Evolutionary conservation across 2,113 vertebrate genomes (phyloP), one percentile per base, ranked within the genome.

Genomic region (Aleadryas rufinucha): DNA sequence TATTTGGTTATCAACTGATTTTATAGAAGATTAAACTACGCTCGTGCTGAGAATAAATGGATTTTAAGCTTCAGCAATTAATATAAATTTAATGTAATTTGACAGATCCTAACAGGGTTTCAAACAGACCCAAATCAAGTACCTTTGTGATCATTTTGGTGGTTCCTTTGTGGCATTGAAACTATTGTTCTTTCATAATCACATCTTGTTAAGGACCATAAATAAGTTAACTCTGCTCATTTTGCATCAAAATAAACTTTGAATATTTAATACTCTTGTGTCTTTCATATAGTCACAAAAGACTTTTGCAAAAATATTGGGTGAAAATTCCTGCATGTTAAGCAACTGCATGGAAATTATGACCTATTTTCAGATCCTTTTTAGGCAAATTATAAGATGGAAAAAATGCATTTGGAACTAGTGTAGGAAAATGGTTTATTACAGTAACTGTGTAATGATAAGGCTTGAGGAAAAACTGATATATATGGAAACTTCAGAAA

Each of bases 51-150:
- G 75, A 95, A 90, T 83, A 96, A 96, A 84, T 79, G 53, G 81
- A 93, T 95, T 97, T 96, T 85, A 68, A 89, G 87, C 65, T 96
- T 96, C 89, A 97, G 35, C 54, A 97, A 72, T 94, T 84, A 93
- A 92, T 39, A 60, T 33, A 90, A 78, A 95, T 70, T 45, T 91
- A 88, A 96, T 96, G 50, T 84, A 61, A 91, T 90, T 79, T 88
- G 93, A 90, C 90, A 93, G 87, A 75, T 65, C 30, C 42, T 49
- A 78, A 65, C 13, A 53, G 60, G 30, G 8, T 89, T 92, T 96
- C 65, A 90, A 49, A 68, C n/a, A 86, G 28, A 87, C 66, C 37
- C 21, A 84, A 41, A 82, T 92, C 54, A 90, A 92, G 28, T 39
- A 60, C 47, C 31, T 95, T 84, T 84, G 37, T 89, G 83, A 65